Evolutionary conservation across 2,113 vertebrate species (phyloP).

Genomic region (Thunnus thynnus): DNA sequence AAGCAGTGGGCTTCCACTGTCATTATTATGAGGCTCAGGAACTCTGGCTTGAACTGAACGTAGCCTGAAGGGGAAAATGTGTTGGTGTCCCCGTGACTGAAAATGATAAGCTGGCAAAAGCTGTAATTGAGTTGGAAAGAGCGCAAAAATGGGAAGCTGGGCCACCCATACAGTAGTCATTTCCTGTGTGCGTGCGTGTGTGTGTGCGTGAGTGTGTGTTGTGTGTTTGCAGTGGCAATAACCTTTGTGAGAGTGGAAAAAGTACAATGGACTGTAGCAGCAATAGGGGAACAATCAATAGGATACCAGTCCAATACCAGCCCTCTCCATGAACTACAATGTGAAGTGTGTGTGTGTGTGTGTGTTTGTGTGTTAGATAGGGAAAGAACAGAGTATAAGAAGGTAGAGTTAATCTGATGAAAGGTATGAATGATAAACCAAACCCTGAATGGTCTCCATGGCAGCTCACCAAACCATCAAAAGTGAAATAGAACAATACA

Average conservation of each 20-base stretch:
- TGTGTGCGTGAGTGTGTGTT: slow-evolving; percentile 8
- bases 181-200: slow-evolving; percentile 20
- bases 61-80: slow-evolving; percentile 35
- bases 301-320: slow-evolving; percentile 70
- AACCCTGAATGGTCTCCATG: slow-evolving; percentile 25
- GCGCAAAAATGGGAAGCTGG: slow-evolving; percentile 41
- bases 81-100: slow-evolving; percentile 42
- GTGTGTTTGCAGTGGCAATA: slow-evolving; percentile 39
- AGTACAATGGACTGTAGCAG: slow-evolving; percentile 53
- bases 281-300: slow-evolving; percentile 68
- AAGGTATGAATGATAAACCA: slow-evolving; percentile 32
- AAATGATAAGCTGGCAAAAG: slow-evolving; percentile 67
- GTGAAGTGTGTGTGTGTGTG: slow-evolving; percentile 9
- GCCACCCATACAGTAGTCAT: slow-evolving; percentile 6
- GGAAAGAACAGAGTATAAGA: not conserved
- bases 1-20: slow-evolving; percentile 7
- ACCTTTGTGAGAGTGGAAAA: slow-evolving; percentile 77
- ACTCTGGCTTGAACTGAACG: slow-evolving; percentile 11
- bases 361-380: not conserved
- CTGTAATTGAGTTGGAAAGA: slow-evolving; percentile 67
- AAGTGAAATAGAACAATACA: slow-evolving; percentile 59
- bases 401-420: not conserved
- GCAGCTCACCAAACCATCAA: slow-evolving; percentile 43
- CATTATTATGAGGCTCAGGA: slow-evolving; percentile 31
- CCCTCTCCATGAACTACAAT: slow-evolving; percentile 12